Conservation (phyloP, 1,140 invertebrate species). For the Neodiprion pinetum region DNA sequence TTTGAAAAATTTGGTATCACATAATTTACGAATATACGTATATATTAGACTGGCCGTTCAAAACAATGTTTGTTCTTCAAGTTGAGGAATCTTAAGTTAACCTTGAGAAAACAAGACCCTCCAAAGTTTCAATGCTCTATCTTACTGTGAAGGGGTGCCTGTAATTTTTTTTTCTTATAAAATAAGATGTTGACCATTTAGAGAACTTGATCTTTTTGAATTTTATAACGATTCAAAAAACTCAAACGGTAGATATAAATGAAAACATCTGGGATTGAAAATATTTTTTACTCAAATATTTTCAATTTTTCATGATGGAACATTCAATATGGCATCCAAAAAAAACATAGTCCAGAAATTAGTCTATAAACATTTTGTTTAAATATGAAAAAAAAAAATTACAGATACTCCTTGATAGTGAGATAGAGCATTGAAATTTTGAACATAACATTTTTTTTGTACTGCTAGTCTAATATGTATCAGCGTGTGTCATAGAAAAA, state of each 20-base stretch:
- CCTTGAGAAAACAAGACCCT: background rate
- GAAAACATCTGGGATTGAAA: too few species aligned
- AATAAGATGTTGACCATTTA: background rate
- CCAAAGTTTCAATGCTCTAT: background rate
- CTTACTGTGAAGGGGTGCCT: background rate
- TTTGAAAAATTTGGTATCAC: too few species aligned
- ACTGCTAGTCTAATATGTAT: background rate
- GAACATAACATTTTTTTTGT: background rate
- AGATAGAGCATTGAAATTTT: background rate
- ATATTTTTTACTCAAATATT: too few species aligned
- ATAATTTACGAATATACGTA: too few species aligned
- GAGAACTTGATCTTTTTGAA: background rate
- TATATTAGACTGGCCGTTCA: background rate
- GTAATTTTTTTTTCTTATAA: background rate
- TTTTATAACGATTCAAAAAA: too few species aligned
- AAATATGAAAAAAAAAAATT: background rate
- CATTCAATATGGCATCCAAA: background rate
- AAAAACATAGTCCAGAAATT: background rate
- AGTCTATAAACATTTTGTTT: background rate
- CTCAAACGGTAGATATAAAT: too few species aligned
- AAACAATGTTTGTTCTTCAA: background rate
- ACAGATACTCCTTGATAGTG: background rate
- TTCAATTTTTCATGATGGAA: too few species aligned
- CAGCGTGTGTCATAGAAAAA: too few species aligned
- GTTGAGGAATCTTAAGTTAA: background rate